phyloP scores from a whole-genome alignment of 1,140 invertebrate genomes.

The honey bee (Apis mellifera) region DNA sequence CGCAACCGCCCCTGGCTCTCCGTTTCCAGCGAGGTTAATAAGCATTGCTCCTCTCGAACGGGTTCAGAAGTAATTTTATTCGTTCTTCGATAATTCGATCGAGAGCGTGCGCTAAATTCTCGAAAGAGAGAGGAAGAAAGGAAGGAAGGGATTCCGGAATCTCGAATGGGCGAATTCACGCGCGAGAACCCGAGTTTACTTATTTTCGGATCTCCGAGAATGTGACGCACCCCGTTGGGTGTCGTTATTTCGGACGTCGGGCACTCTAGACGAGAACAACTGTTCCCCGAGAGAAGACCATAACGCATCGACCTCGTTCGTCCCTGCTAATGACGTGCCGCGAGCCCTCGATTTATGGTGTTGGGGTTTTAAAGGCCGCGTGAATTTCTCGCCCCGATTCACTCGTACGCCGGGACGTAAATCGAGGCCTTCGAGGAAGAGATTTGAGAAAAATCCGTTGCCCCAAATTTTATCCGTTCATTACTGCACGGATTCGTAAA shows the following conservation, averaged over 20 bases:
- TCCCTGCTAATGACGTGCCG: constrained; percentile 73
- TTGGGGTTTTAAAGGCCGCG: constrained; percentile 58
- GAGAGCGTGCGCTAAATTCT: too few relatives aligned
- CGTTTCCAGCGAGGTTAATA: too few relatives aligned
- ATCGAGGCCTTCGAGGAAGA: constrained; percentile 51
- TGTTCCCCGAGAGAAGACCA: constrained; percentile 54
- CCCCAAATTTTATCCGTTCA: too few relatives aligned
- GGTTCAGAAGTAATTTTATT: too few relatives aligned
- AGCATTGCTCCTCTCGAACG: too few relatives aligned
- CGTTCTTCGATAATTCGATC: too few relatives aligned
- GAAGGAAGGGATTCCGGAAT: constrained; percentile 22
- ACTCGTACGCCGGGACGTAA: constrained; percentile 32
- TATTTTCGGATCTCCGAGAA: constrained; percentile 73
- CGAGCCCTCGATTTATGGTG: constrained; percentile 70
- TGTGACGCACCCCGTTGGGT: constrained; percentile 63
- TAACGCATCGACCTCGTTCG: constrained; percentile 73
- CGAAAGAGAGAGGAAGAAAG: too few relatives aligned
- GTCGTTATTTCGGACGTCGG: constrained; percentile 62
- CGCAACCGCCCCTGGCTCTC: background rate
- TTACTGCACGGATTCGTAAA: background rate
- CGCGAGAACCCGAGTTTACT: constrained; percentile 26
- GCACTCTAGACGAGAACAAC: background rate
- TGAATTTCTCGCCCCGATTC: constrained; percentile 58
- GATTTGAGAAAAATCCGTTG: background rate
- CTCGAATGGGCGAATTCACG: background rate